phyloP scores from a whole-genome alignment of 2,113 vertebrate genomes.

The Amia ocellicauda region DNA sequence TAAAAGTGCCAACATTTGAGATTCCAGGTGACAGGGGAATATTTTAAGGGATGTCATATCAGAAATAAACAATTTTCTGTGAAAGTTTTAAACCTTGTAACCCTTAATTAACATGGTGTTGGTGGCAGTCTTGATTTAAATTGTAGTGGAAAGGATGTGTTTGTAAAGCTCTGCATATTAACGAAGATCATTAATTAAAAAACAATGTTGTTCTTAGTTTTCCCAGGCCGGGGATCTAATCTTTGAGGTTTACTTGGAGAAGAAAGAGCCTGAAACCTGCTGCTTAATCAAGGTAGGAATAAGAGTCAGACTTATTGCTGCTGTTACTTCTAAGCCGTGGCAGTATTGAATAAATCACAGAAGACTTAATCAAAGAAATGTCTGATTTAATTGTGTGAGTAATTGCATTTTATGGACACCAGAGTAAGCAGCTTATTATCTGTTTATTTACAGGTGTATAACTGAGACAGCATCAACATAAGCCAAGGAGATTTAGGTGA shows the following conservation, averaged over 20 bases:
- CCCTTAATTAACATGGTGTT: too few relatives aligned
- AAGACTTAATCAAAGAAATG: constrained; percentile 56
- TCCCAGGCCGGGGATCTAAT: constrained; percentile 91
- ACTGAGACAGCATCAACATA: too few relatives aligned
- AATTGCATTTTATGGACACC: constrained; percentile 48
- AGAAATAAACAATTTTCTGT: too few relatives aligned
- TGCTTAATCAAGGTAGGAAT: constrained; percentile 88
- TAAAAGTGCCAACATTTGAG: too few relatives aligned
- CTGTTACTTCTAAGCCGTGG: too few relatives aligned
- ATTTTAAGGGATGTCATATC: too few relatives aligned
- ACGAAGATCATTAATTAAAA: background rate
- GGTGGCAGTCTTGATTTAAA: too few relatives aligned
- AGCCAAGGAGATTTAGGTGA: too few relatives aligned
- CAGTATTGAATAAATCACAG: constrained; percentile 58
- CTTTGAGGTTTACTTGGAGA: constrained; percentile 92
- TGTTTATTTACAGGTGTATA: constrained; percentile 24
- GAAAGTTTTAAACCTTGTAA: too few relatives aligned
- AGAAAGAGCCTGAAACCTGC: constrained; percentile 81
- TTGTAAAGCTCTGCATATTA: background rate
- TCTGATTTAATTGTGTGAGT: constrained; percentile 62
- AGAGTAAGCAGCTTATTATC: constrained; percentile 37
- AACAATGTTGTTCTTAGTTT: constrained; percentile 65
- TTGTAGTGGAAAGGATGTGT: background rate
- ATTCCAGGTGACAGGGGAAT: too few relatives aligned
- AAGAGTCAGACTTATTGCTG: too few relatives aligned